Evolutionary conservation across 2,888 invertebrate genomes (phyloP), one percentile per base, ranked within the genome.

Genomic region (Lathronympha strigana): DNA sequence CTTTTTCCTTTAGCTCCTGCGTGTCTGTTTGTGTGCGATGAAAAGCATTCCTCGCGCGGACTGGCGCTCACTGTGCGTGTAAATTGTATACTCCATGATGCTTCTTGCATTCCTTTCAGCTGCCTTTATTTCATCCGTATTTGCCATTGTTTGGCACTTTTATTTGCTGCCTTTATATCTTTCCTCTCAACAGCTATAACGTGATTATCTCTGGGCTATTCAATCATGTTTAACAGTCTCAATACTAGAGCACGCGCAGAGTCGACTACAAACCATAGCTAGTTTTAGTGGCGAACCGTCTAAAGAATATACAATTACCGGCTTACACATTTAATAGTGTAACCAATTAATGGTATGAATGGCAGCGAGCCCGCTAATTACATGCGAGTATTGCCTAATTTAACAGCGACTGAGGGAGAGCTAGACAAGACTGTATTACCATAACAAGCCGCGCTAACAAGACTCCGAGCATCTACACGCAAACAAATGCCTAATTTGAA

Each of bases 1-100:
- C 80, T 86, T 87, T 88, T 89, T 86, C 84, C 82, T 85, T 84
- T 79, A 21, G 51, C 51, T 36, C 74, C 81, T 80, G 78, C 45
- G 58, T 64, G 58, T 64, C 80, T 87, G 83, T 88, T 88, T 87
- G 86, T 82, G 76, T 76, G 72, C 78, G 76, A 77, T 79, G 74
- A 77, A 73, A 74, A 72, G 75, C 79, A 84, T 84, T 82, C 81
- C 79, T 80, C 84, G 83, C 83, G 66, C 82, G 85, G 78, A 73
- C 81, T 80, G 71, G 76, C 79, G 80, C 79, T 84, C 81, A 82
- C 81, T 78, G 87, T 83, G 91, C 90, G 88, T 87, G 83, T 82
- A 86, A 82, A 87, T 87, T 84, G 87, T 84, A 86, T 88, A 82
- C 85, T 84, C 72, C 78, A 76, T 76, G 77, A 76, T 75, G 73